These are phyloP conservation scores for Drosophila affinis DNA, from an alignment of 2,888 invertebrate species.

Conservation along the genomic window DNA sequence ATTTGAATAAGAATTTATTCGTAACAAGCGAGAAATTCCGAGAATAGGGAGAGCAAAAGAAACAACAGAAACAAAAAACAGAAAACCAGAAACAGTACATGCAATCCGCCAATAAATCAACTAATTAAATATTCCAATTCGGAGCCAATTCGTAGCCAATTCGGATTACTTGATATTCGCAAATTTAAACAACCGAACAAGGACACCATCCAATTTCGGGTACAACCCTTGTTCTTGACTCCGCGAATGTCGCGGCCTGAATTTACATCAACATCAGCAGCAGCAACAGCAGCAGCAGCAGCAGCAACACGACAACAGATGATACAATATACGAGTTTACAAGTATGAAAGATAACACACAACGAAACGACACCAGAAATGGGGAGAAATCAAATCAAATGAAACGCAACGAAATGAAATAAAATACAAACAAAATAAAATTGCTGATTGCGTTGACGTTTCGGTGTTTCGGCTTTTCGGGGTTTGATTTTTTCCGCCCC, in stretches of 20 bases:
- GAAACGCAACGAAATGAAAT: constrained; percentile 47
- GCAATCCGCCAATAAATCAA: constrained; percentile 55
- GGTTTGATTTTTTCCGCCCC: constrained; percentile 18
- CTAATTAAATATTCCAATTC: constrained; percentile 72
- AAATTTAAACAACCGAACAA: constrained; percentile 56
- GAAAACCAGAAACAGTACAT: constrained; percentile 9
- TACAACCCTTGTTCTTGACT: constrained; percentile 42
- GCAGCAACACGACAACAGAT: constrained; percentile 23
- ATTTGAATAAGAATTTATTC: constrained; percentile 8
- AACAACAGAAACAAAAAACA: constrained; percentile 14
- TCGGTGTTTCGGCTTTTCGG: constrained; percentile 9
- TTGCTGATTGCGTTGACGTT: constrained; percentile 64
- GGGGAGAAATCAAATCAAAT: constrained; percentile 47
- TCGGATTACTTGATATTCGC: constrained; percentile 59
- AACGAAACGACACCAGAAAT: constrained; percentile 56
- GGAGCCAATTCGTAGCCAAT: constrained; percentile 13
- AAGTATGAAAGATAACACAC: constrained; percentile 54
- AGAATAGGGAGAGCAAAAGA: constrained; percentile 14
- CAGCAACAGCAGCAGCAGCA: not conserved
- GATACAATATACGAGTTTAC: constrained; percentile 4
- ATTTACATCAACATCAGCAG: constrained; percentile 38
- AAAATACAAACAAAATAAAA: constrained; percentile 37
- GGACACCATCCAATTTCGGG: constrained; percentile 31
- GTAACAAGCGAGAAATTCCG: constrained; percentile 19
- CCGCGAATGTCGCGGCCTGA: constrained; percentile 65